phyloP scores from a whole-genome alignment of 2,113 vertebrate species.

The Dicentrarchus labrax region DNA sequence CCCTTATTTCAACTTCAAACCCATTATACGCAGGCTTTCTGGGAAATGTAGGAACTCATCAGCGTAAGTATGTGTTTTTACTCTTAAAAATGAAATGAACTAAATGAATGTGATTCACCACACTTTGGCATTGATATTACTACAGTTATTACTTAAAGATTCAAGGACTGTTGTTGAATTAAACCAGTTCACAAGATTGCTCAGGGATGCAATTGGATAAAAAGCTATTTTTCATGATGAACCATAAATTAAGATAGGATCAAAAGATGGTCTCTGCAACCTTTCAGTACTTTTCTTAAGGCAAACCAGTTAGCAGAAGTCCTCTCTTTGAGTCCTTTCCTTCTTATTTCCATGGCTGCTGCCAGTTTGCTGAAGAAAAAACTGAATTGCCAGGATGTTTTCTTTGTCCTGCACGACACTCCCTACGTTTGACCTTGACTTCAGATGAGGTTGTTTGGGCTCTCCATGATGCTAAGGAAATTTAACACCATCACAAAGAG shows the following conservation, averaged over 20 bases:
- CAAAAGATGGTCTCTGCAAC: neutral
- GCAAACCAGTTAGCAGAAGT: slow-evolving; percentile 11
- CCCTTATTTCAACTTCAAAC: neutral
- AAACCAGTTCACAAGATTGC: neutral
- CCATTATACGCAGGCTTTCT: neutral
- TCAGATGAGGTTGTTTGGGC: slow-evolving; percentile 35
- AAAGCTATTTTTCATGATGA: neutral
- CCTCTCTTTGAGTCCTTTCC: slow-evolving; percentile 3
- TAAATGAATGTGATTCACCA: neutral
- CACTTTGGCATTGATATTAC: neutral
- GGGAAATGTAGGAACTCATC: neutral
- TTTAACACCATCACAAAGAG: slow-evolving; percentile 19
- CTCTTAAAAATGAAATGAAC: neutral
- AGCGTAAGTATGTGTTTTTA: neutral
- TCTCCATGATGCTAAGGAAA: slow-evolving; percentile 32
- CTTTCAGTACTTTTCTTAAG: slow-evolving; percentile 18
- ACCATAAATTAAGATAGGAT: neutral
- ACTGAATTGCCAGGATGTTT: slow-evolving; percentile 57
- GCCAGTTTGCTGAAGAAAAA: slow-evolving; percentile 51
- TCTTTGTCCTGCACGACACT: slow-evolving; percentile 53
- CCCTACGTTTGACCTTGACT: slow-evolving; percentile 65
- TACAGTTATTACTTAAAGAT: neutral
- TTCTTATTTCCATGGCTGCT: slow-evolving; percentile 53
- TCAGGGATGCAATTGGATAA: neutral
- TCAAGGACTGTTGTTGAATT: neutral